Conservation (phyloP, 2,888 invertebrate genomes). For the Meiosimyza platycephala region DNA sequence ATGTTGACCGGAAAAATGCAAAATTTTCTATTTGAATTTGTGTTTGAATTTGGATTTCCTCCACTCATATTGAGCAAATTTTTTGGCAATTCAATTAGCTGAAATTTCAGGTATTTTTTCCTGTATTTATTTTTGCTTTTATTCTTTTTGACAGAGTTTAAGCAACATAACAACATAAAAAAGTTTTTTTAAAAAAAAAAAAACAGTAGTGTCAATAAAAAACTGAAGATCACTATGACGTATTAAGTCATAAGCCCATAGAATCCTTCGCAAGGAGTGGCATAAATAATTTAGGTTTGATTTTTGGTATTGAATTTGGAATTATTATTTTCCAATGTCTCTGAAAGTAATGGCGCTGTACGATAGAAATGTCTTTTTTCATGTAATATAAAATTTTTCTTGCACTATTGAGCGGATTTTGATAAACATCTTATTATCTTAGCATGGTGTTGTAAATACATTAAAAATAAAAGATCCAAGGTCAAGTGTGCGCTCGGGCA, state of each 20-base stretch:
- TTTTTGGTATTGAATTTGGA: too few species aligned
- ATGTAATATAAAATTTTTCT: too few species aligned
- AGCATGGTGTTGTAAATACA: too few species aligned
- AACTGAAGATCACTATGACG: conserved; percentile 10
- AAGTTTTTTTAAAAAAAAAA: conserved; percentile 3
- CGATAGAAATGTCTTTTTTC: too few species aligned
- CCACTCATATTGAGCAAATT: conserved; percentile 15
- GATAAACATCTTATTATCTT: too few species aligned
- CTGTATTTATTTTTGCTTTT: not conserved
- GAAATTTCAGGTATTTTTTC: not conserved
- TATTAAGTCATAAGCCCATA: not conserved
- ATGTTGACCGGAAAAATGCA: conserved; percentile 13
- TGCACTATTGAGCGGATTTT: too few species aligned
- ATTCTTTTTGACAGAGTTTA: conserved; percentile 11
- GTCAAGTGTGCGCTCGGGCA: too few species aligned
- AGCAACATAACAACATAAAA: conserved; percentile 21
- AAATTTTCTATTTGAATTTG: conserved; percentile 10
- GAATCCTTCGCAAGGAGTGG: too few species aligned
- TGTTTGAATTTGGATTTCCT: conserved; percentile 6
- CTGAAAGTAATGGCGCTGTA: too few species aligned
- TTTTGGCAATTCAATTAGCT: not conserved
- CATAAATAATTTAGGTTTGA: too few species aligned
- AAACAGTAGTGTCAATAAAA: not conserved
- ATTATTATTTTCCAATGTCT: too few species aligned
- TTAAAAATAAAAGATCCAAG: too few species aligned